Base-by-base conservation (phyloP, 1,140 invertebrate genomes). In the Cydia strobilella region DNA sequence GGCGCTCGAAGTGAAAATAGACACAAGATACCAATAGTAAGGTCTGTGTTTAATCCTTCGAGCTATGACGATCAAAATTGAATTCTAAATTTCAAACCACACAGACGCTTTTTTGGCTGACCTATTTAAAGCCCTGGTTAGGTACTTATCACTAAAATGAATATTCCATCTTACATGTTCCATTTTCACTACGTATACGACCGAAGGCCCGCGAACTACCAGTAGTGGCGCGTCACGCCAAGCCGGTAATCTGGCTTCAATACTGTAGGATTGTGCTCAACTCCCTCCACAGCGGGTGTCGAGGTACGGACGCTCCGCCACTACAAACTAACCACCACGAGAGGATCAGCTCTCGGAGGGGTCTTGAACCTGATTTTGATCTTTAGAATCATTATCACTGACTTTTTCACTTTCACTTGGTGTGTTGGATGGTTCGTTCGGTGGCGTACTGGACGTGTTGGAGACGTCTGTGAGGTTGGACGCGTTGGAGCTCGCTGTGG, bases 281-380 rank as follows among this genome's bases (percentile, higher is more conserved):
- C n/a, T 59, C 20, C 3, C n/a, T n/a, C 5, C 15, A 1, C 3
- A 5, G 15, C 13, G 45, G 48, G 6, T 18, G 12, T 54, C n/a
- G 51, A 18, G 20, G 12, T 23, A 2, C 20, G 18, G 18, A 23
- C 54, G 20, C 18, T n/a, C 18, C 54, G 54, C 54, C 18, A 20
- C 15, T 23, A 10, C 20, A 10, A n/a, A 23, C 54, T 59, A 59
- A 2, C 20, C 54, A 6, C 54, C 54, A n/a, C 54, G 54, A 59
- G 54, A 59, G 54, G 54, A 59, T 59, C 54, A 59, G 54, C 54
- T 59, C 54, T 59, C 54, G 7, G 54, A n/a, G 10, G 54, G 54
- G 18, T 59, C 54, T 23, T 51, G 48, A 15, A 45, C 35, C 35
- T n/a, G 42, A 45, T 15, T 45, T 59, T 23, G 18, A 20, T 59